phyloP scores from a whole-genome alignment of 2,888 invertebrate genomes.

The Tiliacea aurago region DNA sequence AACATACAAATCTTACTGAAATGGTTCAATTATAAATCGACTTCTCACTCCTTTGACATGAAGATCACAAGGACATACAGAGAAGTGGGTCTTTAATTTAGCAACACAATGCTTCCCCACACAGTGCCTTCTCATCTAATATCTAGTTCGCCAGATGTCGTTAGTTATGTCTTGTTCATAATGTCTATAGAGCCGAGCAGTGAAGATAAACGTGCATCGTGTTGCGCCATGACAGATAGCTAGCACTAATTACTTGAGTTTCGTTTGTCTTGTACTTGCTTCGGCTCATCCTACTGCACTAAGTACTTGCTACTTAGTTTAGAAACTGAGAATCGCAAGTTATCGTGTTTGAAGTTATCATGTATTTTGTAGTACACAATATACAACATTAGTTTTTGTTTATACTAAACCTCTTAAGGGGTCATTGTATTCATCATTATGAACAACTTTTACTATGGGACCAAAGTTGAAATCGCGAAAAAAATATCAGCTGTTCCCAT shows the following conservation, averaged over 20 bases:
- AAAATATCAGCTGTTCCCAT: too few species aligned
- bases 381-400: too few species aligned
- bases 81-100: background rate
- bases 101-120: background rate
- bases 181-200: slow-evolving; percentile 46
- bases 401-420: too few species aligned
- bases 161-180: slow-evolving; percentile 46
- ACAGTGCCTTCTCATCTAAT: slow-evolving; percentile 25
- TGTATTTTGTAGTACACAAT: slow-evolving; percentile 10
- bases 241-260: slow-evolving; percentile 62
- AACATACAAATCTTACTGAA: too few species aligned
- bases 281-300: slow-evolving; percentile 47
- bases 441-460: too few species aligned
- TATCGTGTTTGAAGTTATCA: slow-evolving; percentile 31
- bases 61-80: background rate
- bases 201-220: slow-evolving; percentile 58
- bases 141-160: slow-evolving; percentile 40
- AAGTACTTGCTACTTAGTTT: slow-evolving; percentile 52
- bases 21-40: background rate
- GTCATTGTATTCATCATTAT: too few species aligned
- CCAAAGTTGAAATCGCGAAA: too few species aligned
- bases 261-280: slow-evolving; percentile 58
- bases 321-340: slow-evolving; percentile 41
- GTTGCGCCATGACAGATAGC: slow-evolving; percentile 54
- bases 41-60: background rate